Conservation (phyloP, 2,797 vertebrate species). For the Poecilia velifera region DNA sequence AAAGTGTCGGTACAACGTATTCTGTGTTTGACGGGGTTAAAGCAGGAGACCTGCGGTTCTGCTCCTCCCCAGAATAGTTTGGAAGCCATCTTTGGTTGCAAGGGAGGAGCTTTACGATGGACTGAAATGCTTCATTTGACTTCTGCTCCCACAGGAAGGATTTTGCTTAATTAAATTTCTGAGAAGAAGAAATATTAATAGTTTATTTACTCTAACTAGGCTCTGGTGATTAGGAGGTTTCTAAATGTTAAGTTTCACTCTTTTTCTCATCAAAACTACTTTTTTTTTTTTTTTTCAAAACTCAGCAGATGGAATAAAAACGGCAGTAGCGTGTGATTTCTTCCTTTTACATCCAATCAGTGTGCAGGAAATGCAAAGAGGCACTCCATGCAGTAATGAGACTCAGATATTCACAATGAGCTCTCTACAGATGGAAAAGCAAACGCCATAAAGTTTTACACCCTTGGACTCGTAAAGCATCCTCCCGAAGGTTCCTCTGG, state of each 20-base stretch:
- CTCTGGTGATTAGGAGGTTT: conserved; percentile 22
- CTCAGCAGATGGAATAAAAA: conserved; percentile 39
- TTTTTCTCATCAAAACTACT: conserved; percentile 36
- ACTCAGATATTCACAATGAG: conserved; percentile 42
- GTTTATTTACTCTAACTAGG: conserved; percentile 57
- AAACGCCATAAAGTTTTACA: not conserved
- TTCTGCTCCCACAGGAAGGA: conserved; percentile 45
- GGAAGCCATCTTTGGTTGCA: conserved; percentile 27
- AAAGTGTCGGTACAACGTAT: conserved; percentile 18
- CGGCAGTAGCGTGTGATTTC: conserved; percentile 18
- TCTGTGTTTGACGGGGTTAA: conserved; percentile 52
- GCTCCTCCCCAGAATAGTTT: conserved; percentile 47
- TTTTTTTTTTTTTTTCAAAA: conserved; percentile 2
- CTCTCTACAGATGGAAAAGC: not conserved
- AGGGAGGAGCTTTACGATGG: conserved; percentile 34
- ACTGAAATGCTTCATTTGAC: conserved; percentile 42
- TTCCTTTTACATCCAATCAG: conserved; percentile 21
- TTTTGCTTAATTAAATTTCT: conserved; percentile 52
- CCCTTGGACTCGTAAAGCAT: not conserved
- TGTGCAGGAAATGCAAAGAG: conserved; percentile 32
- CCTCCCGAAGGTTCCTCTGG: not conserved
- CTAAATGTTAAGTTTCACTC: conserved; percentile 37
- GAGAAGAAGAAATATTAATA: conserved; percentile 37
- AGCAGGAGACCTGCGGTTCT: conserved; percentile 54
- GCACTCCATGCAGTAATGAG: conserved; percentile 10